These are phyloP conservation scores for Melinaea marsaeus DNA, from an alignment of 2,888 invertebrate species.

Conservation along the genomic window DNA sequence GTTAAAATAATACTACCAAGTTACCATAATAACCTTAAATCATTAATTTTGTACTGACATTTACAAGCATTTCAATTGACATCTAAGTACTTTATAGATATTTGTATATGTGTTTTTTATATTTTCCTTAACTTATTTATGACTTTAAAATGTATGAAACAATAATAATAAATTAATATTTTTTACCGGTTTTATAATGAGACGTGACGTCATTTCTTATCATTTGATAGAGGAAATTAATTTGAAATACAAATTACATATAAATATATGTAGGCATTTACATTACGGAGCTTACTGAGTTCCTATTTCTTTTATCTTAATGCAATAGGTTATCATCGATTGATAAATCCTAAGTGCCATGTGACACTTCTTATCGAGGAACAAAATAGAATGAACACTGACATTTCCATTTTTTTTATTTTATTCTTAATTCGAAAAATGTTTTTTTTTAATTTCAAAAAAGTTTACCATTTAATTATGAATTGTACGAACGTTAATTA, in stretches of 20 bases:
- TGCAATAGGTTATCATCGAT: constrained; percentile 70
- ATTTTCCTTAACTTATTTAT: background rate
- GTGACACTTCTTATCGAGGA: constrained; percentile 68
- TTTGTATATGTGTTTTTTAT: background rate
- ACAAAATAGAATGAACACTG: background rate
- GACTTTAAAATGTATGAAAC: background rate
- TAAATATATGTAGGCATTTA: constrained; percentile 37
- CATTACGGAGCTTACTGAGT: constrained; percentile 58
- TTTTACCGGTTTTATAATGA: constrained; percentile 37
- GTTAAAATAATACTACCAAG: constrained; percentile 4
- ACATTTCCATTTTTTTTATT: too few species aligned
- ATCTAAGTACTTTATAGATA: background rate
- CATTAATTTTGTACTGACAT: constrained; percentile 1
- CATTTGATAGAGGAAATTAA: constrained; percentile 45
- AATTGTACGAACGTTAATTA: background rate
- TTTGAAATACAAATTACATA: constrained; percentile 33
- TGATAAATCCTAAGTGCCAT: constrained; percentile 70
- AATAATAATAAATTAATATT: constrained; percentile 32
- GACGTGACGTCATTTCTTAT: constrained; percentile 58
- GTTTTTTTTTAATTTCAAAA: background rate
- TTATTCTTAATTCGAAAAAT: background rate
- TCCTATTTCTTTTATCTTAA: constrained; percentile 66
- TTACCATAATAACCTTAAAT: background rate
- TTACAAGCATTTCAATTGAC: constrained; percentile 1
- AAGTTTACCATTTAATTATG: background rate